phyloP scores from a whole-genome alignment of 2,888 invertebrate species.

The Athalia rosae region DNA sequence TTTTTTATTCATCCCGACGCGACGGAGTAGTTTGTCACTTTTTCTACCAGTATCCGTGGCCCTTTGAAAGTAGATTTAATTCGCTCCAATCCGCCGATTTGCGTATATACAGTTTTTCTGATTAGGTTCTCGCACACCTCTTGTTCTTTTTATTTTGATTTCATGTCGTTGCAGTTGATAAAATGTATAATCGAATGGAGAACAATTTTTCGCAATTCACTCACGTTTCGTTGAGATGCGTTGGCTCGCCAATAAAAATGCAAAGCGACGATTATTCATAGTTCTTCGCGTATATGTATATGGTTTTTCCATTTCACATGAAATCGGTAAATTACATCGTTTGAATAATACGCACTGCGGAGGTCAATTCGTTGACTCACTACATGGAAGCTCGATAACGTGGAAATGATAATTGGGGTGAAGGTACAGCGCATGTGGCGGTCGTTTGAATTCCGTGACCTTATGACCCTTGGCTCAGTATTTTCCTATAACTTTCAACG shows the following conservation, averaged over 20 bases:
- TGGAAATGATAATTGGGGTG: conserved; percentile 20
- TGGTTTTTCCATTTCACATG: no score
- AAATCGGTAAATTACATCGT: no score
- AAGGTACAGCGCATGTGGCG: conserved; percentile 8
- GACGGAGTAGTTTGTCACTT: conserved; percentile 16
- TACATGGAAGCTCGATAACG: no score
- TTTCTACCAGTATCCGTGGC: background rate
- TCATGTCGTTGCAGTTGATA: no score
- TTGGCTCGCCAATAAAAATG: no score
- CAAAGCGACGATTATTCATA: no score
- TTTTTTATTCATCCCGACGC: conserved; percentile 16
- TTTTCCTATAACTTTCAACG: background rate
- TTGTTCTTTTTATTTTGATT: no score
- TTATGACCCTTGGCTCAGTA: background rate
- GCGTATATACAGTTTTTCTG: background rate
- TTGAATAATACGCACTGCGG: no score
- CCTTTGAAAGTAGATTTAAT: conserved; percentile 13
- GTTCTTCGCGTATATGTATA: no score
- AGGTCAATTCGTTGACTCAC: no score
- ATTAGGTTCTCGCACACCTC: background rate
- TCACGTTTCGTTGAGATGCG: no score
- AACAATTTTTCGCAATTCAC: background rate
- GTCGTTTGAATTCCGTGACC: background rate
- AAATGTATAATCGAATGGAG: background rate
- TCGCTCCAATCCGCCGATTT: background rate